These are phyloP conservation scores for Drosophila aff. DNA, from an alignment of 1,140 invertebrate species.

Conservation along the genomic window DNA sequence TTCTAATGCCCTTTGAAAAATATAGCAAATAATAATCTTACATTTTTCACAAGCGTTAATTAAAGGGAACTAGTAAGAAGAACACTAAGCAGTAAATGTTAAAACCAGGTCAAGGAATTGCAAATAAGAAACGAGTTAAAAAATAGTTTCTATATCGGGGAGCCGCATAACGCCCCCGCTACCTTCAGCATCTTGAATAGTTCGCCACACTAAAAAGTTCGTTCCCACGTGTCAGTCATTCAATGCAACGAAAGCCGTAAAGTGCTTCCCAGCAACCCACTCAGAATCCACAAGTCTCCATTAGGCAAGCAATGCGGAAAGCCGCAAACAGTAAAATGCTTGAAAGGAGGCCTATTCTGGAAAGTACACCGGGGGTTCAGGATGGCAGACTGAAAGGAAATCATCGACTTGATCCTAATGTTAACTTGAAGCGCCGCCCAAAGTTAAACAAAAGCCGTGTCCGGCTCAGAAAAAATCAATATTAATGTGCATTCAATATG, in stretches of 20 bases:
- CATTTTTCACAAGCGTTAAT: background rate
- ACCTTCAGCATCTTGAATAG: conserved; percentile 69
- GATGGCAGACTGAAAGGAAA: background rate
- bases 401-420: conserved; percentile 30
- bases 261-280: conserved; percentile 53
- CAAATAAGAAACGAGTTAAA: conserved; percentile 13
- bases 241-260: conserved; percentile 63
- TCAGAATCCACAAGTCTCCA: conserved; percentile 12
- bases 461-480: conserved; percentile 60
- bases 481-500: conserved; percentile 51
- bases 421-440: conserved; percentile 47
- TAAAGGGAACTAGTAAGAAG: conserved; percentile 19
- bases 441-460: conserved; percentile 62
- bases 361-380: background rate
- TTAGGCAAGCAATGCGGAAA: conserved; percentile 44
- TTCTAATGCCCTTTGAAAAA: background rate
- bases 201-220: conserved; percentile 64
- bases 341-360: conserved; percentile 1
- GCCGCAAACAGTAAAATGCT: conserved; percentile 62
- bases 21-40: no score
- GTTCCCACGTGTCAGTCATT: conserved; percentile 39
- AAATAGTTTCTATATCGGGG: conserved; percentile 31
- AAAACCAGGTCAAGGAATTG: conserved; percentile 57
- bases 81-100: conserved; percentile 2
- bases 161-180: conserved; percentile 15